These are phyloP conservation scores for Amphilophus citrinellus DNA, from an alignment of 2,113 vertebrate genomes.

Conservation along the genomic window DNA sequence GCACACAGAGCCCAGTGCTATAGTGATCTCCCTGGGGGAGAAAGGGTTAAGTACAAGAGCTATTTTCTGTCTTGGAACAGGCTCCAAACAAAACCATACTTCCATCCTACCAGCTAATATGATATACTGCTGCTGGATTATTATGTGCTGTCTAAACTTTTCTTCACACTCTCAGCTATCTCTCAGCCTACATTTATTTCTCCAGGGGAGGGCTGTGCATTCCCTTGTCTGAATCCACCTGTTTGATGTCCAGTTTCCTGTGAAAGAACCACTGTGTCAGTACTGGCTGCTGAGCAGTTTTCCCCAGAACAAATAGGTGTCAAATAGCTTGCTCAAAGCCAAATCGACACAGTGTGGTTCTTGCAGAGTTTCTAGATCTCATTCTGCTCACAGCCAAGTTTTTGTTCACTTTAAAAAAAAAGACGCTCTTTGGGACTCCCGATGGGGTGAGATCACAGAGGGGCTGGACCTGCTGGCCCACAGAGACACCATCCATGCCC, in stretches of 20 bases:
- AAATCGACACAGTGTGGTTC: neutral
- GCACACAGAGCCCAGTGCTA: neutral
- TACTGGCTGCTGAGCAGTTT: slow-evolving; percentile 21
- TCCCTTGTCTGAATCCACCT: slow-evolving; percentile 31
- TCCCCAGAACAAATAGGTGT: slow-evolving; percentile 25
- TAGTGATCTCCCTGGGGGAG: no score
- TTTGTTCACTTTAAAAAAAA: neutral
- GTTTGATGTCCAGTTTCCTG: slow-evolving; percentile 35
- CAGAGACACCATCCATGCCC: neutral
- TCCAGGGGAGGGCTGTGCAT: slow-evolving; percentile 2
- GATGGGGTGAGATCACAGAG: neutral
- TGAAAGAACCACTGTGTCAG: slow-evolving; percentile 25
- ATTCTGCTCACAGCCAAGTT: slow-evolving; percentile 6
- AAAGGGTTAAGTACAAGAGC: neutral
- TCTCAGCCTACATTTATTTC: slow-evolving; percentile 32
- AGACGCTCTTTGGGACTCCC: neutral
- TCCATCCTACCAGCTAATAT: neutral
- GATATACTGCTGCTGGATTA: neutral
- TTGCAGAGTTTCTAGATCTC: neutral
- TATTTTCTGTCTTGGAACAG: neutral
- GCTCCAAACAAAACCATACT: neutral
- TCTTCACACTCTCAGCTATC: neutral
- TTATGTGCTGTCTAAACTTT: neutral
- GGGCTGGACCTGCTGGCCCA: neutral
- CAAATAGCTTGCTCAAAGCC: slow-evolving; percentile 13